Evolutionary conservation across 2,113 vertebrate genomes (phyloP).

Genomic region (Chelonoidis abingdonii): DNA sequence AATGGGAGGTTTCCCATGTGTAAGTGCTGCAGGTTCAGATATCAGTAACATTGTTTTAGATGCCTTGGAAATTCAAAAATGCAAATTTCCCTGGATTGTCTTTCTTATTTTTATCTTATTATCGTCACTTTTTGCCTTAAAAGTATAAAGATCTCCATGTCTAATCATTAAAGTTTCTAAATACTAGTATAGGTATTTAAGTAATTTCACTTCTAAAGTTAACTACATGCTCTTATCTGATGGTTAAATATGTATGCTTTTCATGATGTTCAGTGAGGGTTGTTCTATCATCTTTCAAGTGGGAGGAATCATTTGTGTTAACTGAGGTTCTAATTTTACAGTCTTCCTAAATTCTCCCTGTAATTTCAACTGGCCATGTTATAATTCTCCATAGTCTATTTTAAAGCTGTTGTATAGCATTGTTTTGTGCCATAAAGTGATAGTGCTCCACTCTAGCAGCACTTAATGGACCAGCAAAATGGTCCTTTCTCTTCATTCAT

Average conservation of each 20-base stretch:
- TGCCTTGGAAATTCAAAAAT: constrained; percentile 33
- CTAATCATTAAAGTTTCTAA: constrained; percentile 56
- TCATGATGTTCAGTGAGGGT: background rate
- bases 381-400: background rate
- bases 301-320: constrained; percentile 54
- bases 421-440: background rate
- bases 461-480: background rate
- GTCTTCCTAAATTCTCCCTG: constrained; percentile 36
- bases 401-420: background rate
- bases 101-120: background rate
- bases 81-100: background rate
- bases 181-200: constrained; percentile 47
- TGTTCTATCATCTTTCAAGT: background rate
- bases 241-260: constrained; percentile 42
- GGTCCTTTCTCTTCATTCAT: background rate
- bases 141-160: constrained; percentile 37
- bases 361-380: constrained; percentile 10
- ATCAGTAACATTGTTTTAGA: constrained; percentile 23
- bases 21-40: background rate
- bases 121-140: constrained; percentile 26
- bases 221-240: constrained; percentile 47
- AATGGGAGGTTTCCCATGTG: constrained; percentile 7
- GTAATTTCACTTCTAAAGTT: constrained; percentile 62
- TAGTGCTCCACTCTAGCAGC: background rate
- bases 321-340: constrained; percentile 21